These are phyloP conservation scores for Manis crassicaudata DNA, from an alignment of 2,797 vertebrate species.

Conservation along the genomic window DNA sequence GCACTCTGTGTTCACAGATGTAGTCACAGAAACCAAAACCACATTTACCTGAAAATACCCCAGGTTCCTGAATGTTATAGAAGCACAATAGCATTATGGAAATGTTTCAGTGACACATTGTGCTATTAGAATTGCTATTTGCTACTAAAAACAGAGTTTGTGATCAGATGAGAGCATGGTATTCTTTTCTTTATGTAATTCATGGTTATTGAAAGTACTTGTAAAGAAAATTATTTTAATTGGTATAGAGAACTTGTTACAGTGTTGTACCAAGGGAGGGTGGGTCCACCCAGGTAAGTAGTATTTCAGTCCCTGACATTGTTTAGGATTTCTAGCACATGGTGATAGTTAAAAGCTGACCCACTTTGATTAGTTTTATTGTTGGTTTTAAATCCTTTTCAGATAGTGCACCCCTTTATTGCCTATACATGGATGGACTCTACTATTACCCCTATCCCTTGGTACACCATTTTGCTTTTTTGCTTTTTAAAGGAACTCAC, in stretches of 20 bases:
- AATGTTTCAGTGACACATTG: not conserved
- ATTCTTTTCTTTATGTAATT: constrained; percentile 44
- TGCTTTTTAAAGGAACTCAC: constrained; percentile 19
- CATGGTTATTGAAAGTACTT: constrained; percentile 45
- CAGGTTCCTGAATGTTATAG: constrained; percentile 2
- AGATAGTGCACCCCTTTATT: not conserved
- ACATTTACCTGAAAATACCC: not conserved
- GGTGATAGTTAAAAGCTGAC: constrained; percentile 50
- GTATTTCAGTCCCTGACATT: not conserved
- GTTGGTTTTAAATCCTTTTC: constrained; percentile 51
- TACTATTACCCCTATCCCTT: not conserved
- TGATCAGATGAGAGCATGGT: constrained; percentile 28
- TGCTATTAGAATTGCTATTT: constrained; percentile 31
- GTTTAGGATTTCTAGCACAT: constrained; percentile 51
- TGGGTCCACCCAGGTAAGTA: not conserved
- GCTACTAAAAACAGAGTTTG: constrained; percentile 30
- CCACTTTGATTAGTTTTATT: not conserved
- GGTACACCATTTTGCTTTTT: not conserved
- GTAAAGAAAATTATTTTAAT: constrained; percentile 32
- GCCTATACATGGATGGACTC: not conserved
- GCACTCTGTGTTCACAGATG: not conserved
- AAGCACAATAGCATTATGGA: not conserved
- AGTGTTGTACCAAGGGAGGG: not conserved
- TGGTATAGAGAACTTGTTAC: not conserved
- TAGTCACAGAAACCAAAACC: not conserved